These are phyloP conservation scores for Crossaster papposus DNA, from an alignment of 53 echinoderm and acorn worm genomes.

Conservation along the genomic window DNA sequence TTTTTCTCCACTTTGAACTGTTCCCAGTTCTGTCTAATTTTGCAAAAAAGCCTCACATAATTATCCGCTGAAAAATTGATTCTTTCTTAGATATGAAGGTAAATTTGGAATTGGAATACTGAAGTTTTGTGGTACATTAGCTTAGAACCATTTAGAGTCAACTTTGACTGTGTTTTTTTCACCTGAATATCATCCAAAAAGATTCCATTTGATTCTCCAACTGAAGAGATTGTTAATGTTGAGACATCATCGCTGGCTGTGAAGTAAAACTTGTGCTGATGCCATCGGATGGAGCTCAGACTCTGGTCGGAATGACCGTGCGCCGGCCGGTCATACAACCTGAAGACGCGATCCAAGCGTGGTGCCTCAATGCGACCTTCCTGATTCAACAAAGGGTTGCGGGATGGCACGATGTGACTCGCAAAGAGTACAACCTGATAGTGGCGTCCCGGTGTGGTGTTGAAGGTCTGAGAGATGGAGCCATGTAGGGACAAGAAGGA, in stretches of 20 bases:
- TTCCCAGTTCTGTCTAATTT: too few species aligned
- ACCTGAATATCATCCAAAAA: conserved; percentile 53
- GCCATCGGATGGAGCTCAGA: conserved; percentile 45
- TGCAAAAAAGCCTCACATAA: too few species aligned
- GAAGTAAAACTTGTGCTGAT: conserved; percentile 55
- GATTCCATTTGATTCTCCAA: conserved; percentile 53
- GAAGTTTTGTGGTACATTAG: too few species aligned
- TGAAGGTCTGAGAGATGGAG: conserved; percentile 38
- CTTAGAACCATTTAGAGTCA: too few species aligned
- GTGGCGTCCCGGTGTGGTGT: conserved; percentile 36
- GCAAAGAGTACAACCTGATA: conserved; percentile 40
- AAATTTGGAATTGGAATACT: too few species aligned
- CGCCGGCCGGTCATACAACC: conserved; percentile 39
- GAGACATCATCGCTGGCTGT: conserved; percentile 43
- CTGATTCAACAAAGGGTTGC: conserved; percentile 39
- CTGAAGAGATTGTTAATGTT: conserved; percentile 29
- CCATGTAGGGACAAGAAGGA: conserved; percentile 37
- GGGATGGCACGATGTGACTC: conserved; percentile 33
- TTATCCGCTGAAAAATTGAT: too few species aligned
- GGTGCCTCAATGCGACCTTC: conserved; percentile 61
- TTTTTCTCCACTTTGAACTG: too few species aligned
- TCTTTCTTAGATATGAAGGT: too few species aligned
- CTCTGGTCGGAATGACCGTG: conserved; percentile 11
- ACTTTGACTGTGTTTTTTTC: background rate
- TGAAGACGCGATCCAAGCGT: conserved; percentile 50